Evolutionary conservation across 1,140 invertebrate species (phyloP).

Genomic region (Luehdorfia chinensis): DNA sequence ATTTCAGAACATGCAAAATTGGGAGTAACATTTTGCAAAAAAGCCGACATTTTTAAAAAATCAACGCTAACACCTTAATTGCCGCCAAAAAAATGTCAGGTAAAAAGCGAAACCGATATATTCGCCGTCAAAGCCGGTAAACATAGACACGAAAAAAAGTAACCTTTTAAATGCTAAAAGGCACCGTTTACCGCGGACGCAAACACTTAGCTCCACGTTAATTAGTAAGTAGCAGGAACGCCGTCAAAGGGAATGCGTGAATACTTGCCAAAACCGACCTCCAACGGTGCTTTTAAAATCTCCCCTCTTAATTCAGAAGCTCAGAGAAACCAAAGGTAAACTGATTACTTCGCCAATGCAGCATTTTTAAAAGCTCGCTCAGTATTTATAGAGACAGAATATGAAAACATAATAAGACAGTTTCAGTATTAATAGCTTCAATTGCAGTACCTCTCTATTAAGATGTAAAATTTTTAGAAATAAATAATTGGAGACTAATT

Average conservation of each 20-base stretch:
- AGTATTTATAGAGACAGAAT: constrained; percentile 28
- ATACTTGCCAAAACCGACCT: constrained; percentile 70
- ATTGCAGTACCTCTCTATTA: too few species aligned
- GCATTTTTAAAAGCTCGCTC: constrained; percentile 49
- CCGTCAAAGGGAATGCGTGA: constrained; percentile 76
- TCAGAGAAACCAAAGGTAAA: constrained; percentile 73
- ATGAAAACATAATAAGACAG: constrained; percentile 20
- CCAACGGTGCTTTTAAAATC: constrained; percentile 71
- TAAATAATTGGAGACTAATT: too few species aligned
- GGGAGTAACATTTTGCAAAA: too few species aligned
- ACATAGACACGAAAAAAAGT: constrained; percentile 33
- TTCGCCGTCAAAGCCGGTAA: constrained; percentile 51
- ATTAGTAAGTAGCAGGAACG: constrained; percentile 72
- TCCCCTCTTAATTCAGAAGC: constrained; percentile 66
- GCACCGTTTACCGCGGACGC: constrained; percentile 73
- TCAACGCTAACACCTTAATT: constrained; percentile 43
- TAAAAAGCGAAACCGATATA: constrained; percentile 64
- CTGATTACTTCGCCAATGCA: constrained; percentile 69
- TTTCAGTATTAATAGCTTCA: constrained; percentile 4
- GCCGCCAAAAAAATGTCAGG: constrained; percentile 48
- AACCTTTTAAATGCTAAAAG: constrained; percentile 74
- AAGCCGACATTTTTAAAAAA: constrained; percentile 1
- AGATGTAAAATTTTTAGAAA: too few species aligned
- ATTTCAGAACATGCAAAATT: too few species aligned
- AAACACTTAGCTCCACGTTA: constrained; percentile 75